phyloP scores from a whole-genome alignment of 2,888 invertebrate genomes.

The Trachelus troglodyta region DNA sequence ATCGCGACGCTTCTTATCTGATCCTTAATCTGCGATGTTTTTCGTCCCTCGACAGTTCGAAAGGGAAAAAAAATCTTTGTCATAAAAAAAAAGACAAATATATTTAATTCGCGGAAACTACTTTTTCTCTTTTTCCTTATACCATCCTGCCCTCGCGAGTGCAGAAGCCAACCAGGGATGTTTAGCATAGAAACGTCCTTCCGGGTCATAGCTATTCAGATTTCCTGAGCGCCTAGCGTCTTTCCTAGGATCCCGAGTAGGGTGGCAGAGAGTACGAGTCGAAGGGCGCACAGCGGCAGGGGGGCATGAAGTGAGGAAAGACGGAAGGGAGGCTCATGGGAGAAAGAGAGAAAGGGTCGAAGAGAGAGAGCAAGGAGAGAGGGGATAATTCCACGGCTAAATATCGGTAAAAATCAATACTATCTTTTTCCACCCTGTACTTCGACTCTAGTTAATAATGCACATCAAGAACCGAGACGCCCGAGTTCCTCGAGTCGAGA shows the following conservation, averaged over 20 bases:
- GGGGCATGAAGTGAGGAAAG: conserved; percentile 15
- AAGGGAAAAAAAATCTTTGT: too few relatives aligned
- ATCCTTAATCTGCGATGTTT: not conserved
- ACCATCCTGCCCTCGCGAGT: not conserved
- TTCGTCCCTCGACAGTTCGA: not conserved
- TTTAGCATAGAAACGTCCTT: conserved; percentile 45
- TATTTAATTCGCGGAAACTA: not conserved
- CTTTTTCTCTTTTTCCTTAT: not conserved
- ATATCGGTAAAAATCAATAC: conserved; percentile 65
- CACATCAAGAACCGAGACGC: conserved; percentile 22
- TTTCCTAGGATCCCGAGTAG: conserved; percentile 17
- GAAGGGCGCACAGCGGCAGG: conserved; percentile 19
- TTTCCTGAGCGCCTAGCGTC: conserved; percentile 21
- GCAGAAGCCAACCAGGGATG: not conserved
- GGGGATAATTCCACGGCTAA: conserved; percentile 64
- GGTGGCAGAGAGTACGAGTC: conserved; percentile 30
- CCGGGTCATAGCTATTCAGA: conserved; percentile 48
- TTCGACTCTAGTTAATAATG: conserved; percentile 46
- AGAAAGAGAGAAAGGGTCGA: conserved; percentile 16
- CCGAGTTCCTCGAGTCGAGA: not conserved
- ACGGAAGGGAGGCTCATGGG: not conserved
- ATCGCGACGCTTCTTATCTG: not conserved
- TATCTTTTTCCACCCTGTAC: conserved; percentile 56
- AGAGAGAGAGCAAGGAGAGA: conserved; percentile 37
- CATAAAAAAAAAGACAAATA: too few relatives aligned